A percentile compares a stretch with the other conserved stretches of the same genome.
Conservation (phyloP, 2,797 vertebrate species). For the Xenops minutus region DNA sequence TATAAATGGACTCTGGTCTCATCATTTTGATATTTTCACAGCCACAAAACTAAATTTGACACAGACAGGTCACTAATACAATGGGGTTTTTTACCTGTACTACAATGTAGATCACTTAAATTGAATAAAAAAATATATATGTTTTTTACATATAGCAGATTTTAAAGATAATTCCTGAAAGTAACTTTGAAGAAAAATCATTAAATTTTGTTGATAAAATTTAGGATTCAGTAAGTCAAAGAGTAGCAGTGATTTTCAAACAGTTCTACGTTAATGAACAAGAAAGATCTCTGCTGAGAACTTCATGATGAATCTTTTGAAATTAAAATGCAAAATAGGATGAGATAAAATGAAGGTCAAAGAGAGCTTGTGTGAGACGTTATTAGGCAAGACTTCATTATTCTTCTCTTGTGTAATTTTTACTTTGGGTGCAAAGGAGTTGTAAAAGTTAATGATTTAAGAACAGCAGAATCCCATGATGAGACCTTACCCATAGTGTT, state of each 20-base stretch:
- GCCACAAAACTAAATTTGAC: neutral
- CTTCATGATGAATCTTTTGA: neutral
- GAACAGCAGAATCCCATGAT: neutral
- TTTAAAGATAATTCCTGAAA: neutral
- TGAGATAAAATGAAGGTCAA: neutral
- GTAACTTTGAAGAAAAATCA: neutral
- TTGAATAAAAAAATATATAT: neutral
- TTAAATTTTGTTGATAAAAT: neutral
- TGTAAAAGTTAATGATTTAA: constrained; percentile 40
- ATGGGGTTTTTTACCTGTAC: neutral
- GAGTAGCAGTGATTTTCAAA: neutral
- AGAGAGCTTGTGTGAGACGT: neutral
- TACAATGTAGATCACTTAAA: neutral
- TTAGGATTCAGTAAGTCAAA: neutral
- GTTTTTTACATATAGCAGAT: neutral
- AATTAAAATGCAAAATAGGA: neutral
- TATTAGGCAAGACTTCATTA: constrained; percentile 11
- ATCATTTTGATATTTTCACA: neutral
- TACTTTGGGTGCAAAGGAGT: neutral
- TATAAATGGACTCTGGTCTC: neutral
- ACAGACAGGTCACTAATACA: neutral
- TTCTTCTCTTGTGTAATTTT: neutral
- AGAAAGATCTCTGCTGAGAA: neutral
- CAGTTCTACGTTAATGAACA: neutral
- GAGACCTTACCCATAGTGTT: neutral